Percentiles rank a stretch among this genome's conserved stretches.
Evolutionary conservation across 2,888 invertebrate species (phyloP).

Genomic region (Unio pictorum): DNA sequence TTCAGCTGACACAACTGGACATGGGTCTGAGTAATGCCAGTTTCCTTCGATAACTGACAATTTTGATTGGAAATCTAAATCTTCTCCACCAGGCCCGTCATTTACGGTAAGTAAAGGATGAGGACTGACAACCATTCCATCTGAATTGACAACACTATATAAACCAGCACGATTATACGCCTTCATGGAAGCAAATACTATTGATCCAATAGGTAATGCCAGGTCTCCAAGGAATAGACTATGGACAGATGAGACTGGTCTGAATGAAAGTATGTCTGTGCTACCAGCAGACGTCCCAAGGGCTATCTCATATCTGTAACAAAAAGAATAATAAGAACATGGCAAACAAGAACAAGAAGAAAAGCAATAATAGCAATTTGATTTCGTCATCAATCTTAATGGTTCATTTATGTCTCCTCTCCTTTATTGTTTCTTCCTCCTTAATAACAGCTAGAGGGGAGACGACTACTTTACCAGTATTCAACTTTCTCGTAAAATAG

Average conservation of each 20-base stretch:
- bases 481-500: too few species aligned
- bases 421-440: too few species aligned
- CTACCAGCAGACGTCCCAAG: conserved; percentile 13
- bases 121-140: conserved; percentile 45
- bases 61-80: conserved; percentile 40
- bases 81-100: conserved; percentile 30
- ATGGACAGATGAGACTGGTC: conserved; percentile 4
- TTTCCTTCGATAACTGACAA: conserved; percentile 38
- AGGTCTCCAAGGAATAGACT: conserved; percentile 28
- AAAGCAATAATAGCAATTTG: too few species aligned
- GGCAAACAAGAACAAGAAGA: too few species aligned
- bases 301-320: conserved; percentile 25
- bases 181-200: conserved; percentile 36
- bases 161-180: conserved; percentile 49
- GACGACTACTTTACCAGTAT: too few species aligned
- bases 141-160: conserved; percentile 25
- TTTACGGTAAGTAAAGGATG: conserved; percentile 24
- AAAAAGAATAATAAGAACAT: background rate
- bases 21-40: conserved; percentile 49
- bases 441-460: too few species aligned
- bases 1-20: conserved; percentile 37
- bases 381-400: too few species aligned
- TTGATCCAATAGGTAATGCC: conserved; percentile 12
- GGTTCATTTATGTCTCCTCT: too few species aligned
- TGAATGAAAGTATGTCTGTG: conserved; percentile 16